These are phyloP conservation scores for Tenthredo livida DNA, from an alignment of 2,888 invertebrate species.

Conservation along the genomic window DNA sequence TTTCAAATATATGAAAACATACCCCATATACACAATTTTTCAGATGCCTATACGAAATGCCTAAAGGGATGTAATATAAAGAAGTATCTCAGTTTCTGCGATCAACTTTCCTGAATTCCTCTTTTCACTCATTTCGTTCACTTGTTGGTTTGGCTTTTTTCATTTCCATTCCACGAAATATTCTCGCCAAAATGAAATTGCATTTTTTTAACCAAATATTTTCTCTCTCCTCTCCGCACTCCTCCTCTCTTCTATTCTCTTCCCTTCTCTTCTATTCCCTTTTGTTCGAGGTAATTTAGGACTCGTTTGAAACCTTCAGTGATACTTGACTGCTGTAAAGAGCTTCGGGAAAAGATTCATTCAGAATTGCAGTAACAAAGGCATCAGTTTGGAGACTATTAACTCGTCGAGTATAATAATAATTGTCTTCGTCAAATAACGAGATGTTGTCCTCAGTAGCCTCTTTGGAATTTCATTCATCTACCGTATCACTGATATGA, in stretches of 20 bases:
- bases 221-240: neutral
- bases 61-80: neutral
- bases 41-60: neutral
- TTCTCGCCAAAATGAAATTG: neutral
- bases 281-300: constrained; percentile 17
- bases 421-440: constrained; percentile 25
- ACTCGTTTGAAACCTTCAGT: constrained; percentile 28
- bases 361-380: constrained; percentile 16
- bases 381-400: constrained; percentile 7
- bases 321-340: constrained; percentile 35
- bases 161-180: neutral
- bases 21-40: neutral
- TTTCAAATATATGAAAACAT: no score
- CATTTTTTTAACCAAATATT: constrained; percentile 9
- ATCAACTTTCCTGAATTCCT: neutral
- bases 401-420: neutral
- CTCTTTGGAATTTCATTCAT: neutral
- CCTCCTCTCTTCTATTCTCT: neutral
- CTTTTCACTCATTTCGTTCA: neutral
- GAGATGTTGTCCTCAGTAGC: neutral
- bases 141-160: neutral
- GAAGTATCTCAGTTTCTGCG: neutral
- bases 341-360: constrained; percentile 26
- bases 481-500: neutral
- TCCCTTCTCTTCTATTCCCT: neutral